These are phyloP conservation scores for Gymnothorax javanicus DNA, from an alignment of 2,797 vertebrate genomes.

Conservation along the genomic window DNA sequence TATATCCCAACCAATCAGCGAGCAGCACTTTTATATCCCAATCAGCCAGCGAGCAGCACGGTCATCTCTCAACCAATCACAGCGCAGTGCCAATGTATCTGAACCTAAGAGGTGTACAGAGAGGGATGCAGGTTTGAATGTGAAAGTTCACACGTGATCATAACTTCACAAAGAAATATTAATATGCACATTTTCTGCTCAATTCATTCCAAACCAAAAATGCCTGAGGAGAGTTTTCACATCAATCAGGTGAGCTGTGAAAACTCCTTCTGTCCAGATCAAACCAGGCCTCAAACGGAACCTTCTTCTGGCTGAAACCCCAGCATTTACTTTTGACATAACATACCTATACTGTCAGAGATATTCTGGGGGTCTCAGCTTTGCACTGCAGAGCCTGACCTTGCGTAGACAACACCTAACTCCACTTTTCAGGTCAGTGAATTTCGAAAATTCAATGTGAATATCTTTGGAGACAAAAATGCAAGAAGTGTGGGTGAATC, in stretches of 20 bases:
- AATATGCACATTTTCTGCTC: conserved; percentile 8
- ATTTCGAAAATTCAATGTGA: not conserved
- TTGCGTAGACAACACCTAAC: not conserved
- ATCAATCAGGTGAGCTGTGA: conserved; percentile 44
- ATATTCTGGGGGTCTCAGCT: conserved; percentile 23
- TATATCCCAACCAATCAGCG: no score
- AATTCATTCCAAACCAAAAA: conserved; percentile 13
- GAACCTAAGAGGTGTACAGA: not conserved
- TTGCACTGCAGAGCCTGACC: not conserved
- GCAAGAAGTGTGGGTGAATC: not conserved
- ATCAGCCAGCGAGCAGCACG: no score
- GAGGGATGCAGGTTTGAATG: not conserved
- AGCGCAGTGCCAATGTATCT: no score
- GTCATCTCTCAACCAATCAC: no score
- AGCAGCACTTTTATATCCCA: no score
- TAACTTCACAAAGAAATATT: not conserved
- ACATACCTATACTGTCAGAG: conserved; percentile 30
- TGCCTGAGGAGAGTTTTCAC: conserved; percentile 38
- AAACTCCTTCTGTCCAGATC: conserved; percentile 39
- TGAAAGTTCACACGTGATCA: not conserved
- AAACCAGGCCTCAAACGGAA: conserved; percentile 39
- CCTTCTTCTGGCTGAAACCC: conserved; percentile 37
- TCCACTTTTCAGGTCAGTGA: not conserved
- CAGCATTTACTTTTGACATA: conserved; percentile 3
- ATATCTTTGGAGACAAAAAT: not conserved